Conservation (phyloP, 2,888 invertebrate genomes). For the Iphiclides podalirius region DNA sequence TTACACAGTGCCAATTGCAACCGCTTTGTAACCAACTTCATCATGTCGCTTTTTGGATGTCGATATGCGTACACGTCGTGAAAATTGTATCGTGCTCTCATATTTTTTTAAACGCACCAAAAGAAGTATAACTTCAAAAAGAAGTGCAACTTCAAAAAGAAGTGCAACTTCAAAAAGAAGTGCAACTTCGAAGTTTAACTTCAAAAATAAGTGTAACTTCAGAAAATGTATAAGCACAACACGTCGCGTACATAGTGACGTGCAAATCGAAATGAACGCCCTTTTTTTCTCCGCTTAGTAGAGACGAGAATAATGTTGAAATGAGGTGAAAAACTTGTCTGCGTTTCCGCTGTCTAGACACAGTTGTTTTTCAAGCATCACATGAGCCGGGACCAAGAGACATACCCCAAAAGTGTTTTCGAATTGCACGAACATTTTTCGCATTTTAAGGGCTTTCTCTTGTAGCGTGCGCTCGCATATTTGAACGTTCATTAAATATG, state of each 20-base stretch:
- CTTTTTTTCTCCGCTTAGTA: not conserved
- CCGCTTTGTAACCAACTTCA: too few species aligned
- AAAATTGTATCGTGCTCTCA: too few species aligned
- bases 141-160: too few species aligned
- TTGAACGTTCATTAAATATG: slow-evolving; percentile 30
- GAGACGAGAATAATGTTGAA: slow-evolving; percentile 6
- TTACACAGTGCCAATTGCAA: too few species aligned
- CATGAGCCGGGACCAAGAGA: slow-evolving; percentile 12
- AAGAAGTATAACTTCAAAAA: too few species aligned
- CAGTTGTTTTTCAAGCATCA: slow-evolving; percentile 5
- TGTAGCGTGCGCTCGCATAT: slow-evolving; percentile 34
- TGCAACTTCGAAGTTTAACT: too few species aligned
- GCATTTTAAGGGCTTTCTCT: slow-evolving; percentile 24
- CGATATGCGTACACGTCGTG: too few species aligned
- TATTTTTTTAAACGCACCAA: too few species aligned
- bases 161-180: too few species aligned
- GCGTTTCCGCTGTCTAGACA: slow-evolving; percentile 18
- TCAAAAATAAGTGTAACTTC: too few species aligned
- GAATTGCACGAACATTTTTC: slow-evolving; percentile 24
- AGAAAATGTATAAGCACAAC: not conserved
- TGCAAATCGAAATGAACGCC: not conserved
- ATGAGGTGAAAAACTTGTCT: slow-evolving; percentile 18
- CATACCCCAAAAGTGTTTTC: slow-evolving; percentile 17
- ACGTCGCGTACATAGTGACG: not conserved
- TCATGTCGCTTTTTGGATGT: too few species aligned